These are phyloP conservation scores for Helicoverpa assulta DNA, from an alignment of 2,888 invertebrate species.

Conservation along the genomic window DNA sequence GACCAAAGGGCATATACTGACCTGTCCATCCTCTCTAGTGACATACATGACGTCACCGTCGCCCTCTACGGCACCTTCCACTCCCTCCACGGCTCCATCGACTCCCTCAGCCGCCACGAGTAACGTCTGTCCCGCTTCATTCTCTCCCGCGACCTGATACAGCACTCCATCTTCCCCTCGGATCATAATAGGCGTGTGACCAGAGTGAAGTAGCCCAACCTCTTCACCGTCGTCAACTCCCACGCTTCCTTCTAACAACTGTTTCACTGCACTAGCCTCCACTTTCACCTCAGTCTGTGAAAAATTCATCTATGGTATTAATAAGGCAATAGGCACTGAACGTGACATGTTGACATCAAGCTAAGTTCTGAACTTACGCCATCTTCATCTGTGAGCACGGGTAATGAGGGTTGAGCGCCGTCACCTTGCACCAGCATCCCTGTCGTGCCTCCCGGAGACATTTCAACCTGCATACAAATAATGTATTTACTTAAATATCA, in stretches of 20 bases:
- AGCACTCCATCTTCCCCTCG: constrained; percentile 96
- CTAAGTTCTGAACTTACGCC: constrained; percentile 76
- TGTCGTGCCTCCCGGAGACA: constrained; percentile 92
- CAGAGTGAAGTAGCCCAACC: constrained; percentile 78
- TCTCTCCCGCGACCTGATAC: constrained; percentile 94
- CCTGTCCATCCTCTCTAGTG: constrained; percentile 87
- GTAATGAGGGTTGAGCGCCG: constrained; percentile 84
- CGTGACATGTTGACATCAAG: too few species aligned
- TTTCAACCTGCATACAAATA: constrained; percentile 80
- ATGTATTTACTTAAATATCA: not conserved
- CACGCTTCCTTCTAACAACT: constrained; percentile 84
- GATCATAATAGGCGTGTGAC: constrained; percentile 93
- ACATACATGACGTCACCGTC: constrained; percentile 92
- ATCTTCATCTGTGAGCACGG: constrained; percentile 86
- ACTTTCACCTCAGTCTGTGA: constrained; percentile 85
- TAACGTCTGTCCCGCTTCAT: constrained; percentile 87
- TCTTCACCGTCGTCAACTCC: constrained; percentile 84
- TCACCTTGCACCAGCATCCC: constrained; percentile 90
- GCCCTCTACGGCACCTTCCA: constrained; percentile 93
- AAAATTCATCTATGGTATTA: not conserved
- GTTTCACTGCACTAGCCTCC: constrained; percentile 91
- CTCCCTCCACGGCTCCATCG: constrained; percentile 91
- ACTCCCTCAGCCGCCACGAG: constrained; percentile 93
- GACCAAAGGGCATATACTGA: constrained; percentile 46
- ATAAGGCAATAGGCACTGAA: too few species aligned